phyloP scores from a whole-genome alignment of 2,797 vertebrate species.

The Austrolebias charrua region DNA sequence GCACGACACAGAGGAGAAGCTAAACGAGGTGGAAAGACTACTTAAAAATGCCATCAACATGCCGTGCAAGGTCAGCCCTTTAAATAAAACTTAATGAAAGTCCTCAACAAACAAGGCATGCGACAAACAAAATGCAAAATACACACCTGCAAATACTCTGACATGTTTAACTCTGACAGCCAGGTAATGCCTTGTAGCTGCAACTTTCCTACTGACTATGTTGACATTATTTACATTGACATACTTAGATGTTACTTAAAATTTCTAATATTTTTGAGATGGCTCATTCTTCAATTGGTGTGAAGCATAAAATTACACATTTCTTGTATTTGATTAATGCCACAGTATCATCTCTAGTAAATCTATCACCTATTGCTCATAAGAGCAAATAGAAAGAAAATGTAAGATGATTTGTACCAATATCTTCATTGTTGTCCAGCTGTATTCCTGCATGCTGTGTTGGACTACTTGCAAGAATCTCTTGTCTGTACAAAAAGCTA shows the following conservation, averaged over 20 bases:
- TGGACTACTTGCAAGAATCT: background rate
- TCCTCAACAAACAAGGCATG: background rate
- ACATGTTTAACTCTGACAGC: too few species aligned
- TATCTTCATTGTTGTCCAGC: too few species aligned
- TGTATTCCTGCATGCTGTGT: background rate
- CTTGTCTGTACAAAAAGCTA: background rate
- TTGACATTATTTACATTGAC: too few species aligned
- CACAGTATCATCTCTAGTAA: too few species aligned
- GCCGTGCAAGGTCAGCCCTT: conserved; percentile 88
- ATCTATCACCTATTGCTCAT: background rate
- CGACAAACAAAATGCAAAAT: background rate
- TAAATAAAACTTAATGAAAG: background rate
- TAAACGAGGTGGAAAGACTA: conserved; percentile 94
- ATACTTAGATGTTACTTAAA: background rate
- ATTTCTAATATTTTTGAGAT: background rate
- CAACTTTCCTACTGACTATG: too few species aligned
- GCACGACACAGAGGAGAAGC: conserved; percentile 89
- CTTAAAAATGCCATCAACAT: conserved; percentile 92
- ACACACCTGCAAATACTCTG: background rate
- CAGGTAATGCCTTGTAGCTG: too few species aligned
- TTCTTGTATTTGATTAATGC: too few species aligned
- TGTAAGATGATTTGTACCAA: too few species aligned
- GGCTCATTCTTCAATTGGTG: background rate
- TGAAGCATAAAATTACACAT: background rate
- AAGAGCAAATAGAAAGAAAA: background rate